phyloP scores from a whole-genome alignment of 2,113 vertebrate species.

The Lophius piscatorius region DNA sequence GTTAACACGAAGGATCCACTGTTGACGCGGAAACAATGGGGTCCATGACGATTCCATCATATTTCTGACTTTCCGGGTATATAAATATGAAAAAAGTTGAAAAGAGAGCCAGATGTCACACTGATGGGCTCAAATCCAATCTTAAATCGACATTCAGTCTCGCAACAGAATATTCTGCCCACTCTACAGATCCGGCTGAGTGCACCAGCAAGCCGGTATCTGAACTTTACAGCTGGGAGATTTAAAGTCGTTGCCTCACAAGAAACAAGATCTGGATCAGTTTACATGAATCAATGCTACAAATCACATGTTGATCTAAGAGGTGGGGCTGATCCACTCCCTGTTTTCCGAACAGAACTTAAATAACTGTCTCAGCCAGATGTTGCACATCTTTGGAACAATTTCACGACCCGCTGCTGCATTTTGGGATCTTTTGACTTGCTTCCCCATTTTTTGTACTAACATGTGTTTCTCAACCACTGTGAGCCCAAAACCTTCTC shows the following conservation, averaged over 20 bases:
- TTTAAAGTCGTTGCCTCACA: conserved; percentile 2
- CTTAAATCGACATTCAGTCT: conserved; percentile 19
- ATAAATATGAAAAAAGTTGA: no score
- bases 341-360: conserved; percentile 49
- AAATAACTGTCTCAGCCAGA: conserved; percentile 50
- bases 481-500: conserved; percentile 16
- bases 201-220: conserved; percentile 9
- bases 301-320: conserved; percentile 47
- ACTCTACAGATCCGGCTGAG: conserved; percentile 19
- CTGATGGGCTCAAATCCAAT: not conserved
- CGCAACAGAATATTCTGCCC: no score
- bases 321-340: conserved; percentile 45
- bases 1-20: no score
- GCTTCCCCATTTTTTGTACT: not conserved
- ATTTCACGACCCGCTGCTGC: conserved; percentile 29
- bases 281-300: conserved; percentile 30
- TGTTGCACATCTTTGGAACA: conserved; percentile 29
- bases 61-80: no score
- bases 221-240: conserved; percentile 38
- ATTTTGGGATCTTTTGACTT: not conserved
- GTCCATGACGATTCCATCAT: no score
- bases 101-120: no score
- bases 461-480: not conserved
- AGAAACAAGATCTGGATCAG: conserved; percentile 19
- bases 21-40: no score